Base-by-base conservation (phyloP, 2,797 vertebrate species). In the Telmatherina bonti region DNA sequence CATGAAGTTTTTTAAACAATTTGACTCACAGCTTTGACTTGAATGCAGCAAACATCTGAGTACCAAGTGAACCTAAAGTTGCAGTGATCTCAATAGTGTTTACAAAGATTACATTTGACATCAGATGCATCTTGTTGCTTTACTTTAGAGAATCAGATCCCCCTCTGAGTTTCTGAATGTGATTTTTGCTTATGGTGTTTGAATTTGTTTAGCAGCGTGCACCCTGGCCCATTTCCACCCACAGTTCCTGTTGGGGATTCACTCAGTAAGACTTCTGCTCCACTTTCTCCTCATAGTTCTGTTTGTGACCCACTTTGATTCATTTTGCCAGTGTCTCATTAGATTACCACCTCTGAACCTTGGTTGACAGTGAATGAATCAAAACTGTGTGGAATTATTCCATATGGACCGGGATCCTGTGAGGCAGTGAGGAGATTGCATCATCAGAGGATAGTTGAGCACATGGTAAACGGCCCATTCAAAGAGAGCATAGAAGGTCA, bases 151-250 rank as follows among this genome's bases (percentile, higher is more conserved):
- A 75, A 76, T 82, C 70, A 64, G 76, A 82, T 67, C 62, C 31
- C 78, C 72, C 55, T 52, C 52, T 78, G 76, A 13, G 52, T 72
- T 81, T 90, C 73, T 87, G 79, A 88, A 88, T 79, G 67, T 45
- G 73, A 67, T 83, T 82, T 75, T 78, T 76, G 67, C 84, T 84
- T 88, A 85, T 64, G 78, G 72, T 64, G 79, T 85, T 90, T 85
- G 77, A 88, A 93, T 93, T 88, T 91, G 85, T 88, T 83, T 88
- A 93, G 82, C 92, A 93, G 92, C 92, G 59, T 92, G 92, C 84
- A 85, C 86, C 84, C 78, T 91, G 89, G 88, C 91, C 91, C 91
- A 92, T 58, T 92, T 92, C 84, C 85, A 80, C 74, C 83, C 84
- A 84, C 79, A 81, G 89, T 83, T 86, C 81, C 79, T 85, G 74